A percentile compares a stretch with the other conserved stretches of the same genome.
Conservation (phyloP, 2,888 invertebrate species). For the Lycocerus yunnanus region DNA sequence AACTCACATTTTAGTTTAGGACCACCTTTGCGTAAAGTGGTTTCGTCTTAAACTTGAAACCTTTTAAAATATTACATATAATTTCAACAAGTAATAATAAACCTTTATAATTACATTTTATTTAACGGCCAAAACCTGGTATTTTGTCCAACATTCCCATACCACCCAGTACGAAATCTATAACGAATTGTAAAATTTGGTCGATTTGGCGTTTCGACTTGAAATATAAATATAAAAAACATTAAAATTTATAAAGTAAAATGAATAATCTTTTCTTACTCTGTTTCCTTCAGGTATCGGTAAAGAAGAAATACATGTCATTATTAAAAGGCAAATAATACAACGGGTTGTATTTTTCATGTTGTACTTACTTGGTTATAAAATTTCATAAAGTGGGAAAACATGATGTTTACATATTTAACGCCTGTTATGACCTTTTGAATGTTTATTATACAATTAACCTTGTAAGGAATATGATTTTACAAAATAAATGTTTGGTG, state of each 20-base stretch:
- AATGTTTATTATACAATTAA: neutral
- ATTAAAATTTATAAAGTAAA: neutral
- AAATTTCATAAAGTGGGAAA: neutral
- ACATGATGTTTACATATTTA: neutral
- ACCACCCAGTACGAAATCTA: conserved; percentile 8
- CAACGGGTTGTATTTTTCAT: neutral
- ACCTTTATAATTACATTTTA: neutral
- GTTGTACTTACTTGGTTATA: neutral
- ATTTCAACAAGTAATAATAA: too few species aligned
- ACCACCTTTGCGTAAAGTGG: too few species aligned
- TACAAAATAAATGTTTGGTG: neutral
- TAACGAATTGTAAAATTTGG: neutral
- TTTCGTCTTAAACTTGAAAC: too few species aligned
- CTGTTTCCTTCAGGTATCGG: neutral
- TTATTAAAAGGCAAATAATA: neutral
- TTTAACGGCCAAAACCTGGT: conserved; percentile 12
- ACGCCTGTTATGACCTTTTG: neutral
- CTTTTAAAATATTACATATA: too few species aligned
- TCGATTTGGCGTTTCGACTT: conserved; percentile 14
- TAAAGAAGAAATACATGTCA: neutral
- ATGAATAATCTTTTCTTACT: neutral
- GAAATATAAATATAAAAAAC: neutral
- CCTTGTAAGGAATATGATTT: neutral
- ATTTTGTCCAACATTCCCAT: neutral
- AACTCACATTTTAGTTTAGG: too few species aligned